Percentiles rank a stretch among this genome's conserved stretches.
Conservation (phyloP, 2,113 vertebrate genomes). For the Perca fluviatilis region DNA sequence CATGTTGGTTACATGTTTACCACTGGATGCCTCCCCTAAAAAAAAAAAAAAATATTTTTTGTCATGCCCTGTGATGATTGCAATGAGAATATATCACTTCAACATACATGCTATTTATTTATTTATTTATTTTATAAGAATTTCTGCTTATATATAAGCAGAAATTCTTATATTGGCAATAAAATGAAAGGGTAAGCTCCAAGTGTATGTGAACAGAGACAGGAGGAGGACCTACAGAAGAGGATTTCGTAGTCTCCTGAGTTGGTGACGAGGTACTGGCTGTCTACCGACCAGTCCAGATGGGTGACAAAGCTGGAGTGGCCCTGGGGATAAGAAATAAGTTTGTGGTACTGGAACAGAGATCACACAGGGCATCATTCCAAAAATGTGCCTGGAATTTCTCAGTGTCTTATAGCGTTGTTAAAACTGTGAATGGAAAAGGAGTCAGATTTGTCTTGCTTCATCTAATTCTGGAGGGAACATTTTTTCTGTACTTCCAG, state of each 20-base stretch:
- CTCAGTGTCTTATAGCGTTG: background rate
- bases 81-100: background rate
- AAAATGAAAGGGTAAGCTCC: background rate
- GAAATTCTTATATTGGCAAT: background rate
- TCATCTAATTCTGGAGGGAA: background rate
- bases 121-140: no score
- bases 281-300: conserved; percentile 90
- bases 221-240: conserved; percentile 84
- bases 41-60: background rate
- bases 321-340: conserved; percentile 78
- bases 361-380: background rate
- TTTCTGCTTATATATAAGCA: no score
- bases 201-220: background rate
- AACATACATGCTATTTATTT: no score
- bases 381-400: background rate
- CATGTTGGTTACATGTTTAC: conserved; percentile 90
- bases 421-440: background rate
- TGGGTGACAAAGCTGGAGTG: conserved; percentile 95
- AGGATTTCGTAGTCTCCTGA: conserved; percentile 95
- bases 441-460: background rate
- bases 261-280: conserved; percentile 91
- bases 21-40: conserved; percentile 87
- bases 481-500: background rate
- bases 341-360: background rate
- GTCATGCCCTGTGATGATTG: background rate